Conservation (phyloP, 2,797 vertebrate genomes). For the Amblyopsis hoosieri region DNA sequence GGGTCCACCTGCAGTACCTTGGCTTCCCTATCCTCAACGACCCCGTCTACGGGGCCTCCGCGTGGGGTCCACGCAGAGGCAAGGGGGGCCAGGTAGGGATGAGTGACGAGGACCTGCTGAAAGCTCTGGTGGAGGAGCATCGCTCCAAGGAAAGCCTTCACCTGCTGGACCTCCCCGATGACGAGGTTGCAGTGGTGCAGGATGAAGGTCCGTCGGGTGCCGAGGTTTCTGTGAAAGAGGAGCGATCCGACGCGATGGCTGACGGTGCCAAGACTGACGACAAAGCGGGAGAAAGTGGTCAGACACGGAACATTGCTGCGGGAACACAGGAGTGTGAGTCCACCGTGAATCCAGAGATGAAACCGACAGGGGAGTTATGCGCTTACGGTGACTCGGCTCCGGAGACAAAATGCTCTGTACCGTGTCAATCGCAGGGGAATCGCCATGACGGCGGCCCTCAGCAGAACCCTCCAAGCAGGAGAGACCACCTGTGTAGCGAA, state of each 20-base stretch:
- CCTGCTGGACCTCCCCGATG: slow-evolving; percentile 77
- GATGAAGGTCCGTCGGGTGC: slow-evolving; percentile 10
- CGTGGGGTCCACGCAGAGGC: slow-evolving; percentile 89
- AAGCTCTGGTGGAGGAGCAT: slow-evolving; percentile 87
- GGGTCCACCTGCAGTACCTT: slow-evolving; percentile 94
- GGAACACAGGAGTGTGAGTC: too few species aligned
- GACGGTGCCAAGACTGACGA: neutral
- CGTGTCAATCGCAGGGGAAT: slow-evolving; percentile 22
- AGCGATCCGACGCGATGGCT: neutral
- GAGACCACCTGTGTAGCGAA: slow-evolving; percentile 88
- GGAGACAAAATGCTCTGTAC: slow-evolving; percentile 4
- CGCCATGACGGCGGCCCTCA: slow-evolving; percentile 4
- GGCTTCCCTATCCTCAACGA: slow-evolving; percentile 95
- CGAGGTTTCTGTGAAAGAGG: slow-evolving; percentile 3
- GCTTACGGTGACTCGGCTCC: neutral
- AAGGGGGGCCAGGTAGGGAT: slow-evolving; percentile 84
- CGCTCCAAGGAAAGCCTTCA: slow-evolving; percentile 84
- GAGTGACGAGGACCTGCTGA: slow-evolving; percentile 87
- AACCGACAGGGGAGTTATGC: slow-evolving; percentile 1
- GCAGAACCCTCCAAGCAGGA: slow-evolving; percentile 18
- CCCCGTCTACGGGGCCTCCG: slow-evolving; percentile 91
- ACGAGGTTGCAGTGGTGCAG: slow-evolving; percentile 19
- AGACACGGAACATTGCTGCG: slow-evolving; percentile 1
- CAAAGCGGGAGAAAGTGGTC: slow-evolving; percentile 6
- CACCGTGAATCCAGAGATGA: neutral